Evolutionary conservation across 2,113 vertebrate species (phyloP), one percentile per base, ranked within the genome.

Genomic region (Danionella cerebrum): DNA sequence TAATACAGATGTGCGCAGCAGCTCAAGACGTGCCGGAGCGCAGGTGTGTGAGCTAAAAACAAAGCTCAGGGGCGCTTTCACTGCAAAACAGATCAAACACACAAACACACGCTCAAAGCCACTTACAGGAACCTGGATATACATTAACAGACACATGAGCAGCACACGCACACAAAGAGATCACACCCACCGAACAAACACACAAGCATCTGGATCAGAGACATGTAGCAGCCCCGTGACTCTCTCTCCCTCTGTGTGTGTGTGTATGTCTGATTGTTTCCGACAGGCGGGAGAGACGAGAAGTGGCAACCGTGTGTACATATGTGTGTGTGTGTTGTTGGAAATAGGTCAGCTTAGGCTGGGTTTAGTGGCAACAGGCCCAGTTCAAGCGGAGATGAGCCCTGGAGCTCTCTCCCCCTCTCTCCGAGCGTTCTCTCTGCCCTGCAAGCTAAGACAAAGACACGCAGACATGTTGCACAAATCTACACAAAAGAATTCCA

Each of bases 291-390:
- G 18, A 39, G 51, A 53, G 45, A 25, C 24, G 22, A 44, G 53
- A n/a, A 11, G 24, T 41, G 33, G 18, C 4, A 22, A 24, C 31
- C 27, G 35, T 36, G 29, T 64, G 47, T 36, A 14, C 35, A 41
- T 41, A 27, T 64, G 41, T 50, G 16, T 65, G 53, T 33, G 52
- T 18, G 51, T n/a, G 50, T 53, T 13, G 69, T 75, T 87, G 82
- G 80, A 84, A 87, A 75, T 82, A 79, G 82, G 83, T 84, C 87
- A 88, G 78, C 78, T 77, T 80, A 84, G 85, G 73, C 82, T n/a
- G 59, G 72, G 81, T 82, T 86, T 80, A 77, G 82, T 81, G 83
- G 74, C 70, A 78, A 82, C 89, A 82, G 82, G 84, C 83, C 84
- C 82, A 82, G 76, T 67, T 79, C 80, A 84, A 82, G 76, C 75